Evolutionary conservation across 2,113 vertebrate species (phyloP).

Genomic region (Elanoides forficatus): DNA sequence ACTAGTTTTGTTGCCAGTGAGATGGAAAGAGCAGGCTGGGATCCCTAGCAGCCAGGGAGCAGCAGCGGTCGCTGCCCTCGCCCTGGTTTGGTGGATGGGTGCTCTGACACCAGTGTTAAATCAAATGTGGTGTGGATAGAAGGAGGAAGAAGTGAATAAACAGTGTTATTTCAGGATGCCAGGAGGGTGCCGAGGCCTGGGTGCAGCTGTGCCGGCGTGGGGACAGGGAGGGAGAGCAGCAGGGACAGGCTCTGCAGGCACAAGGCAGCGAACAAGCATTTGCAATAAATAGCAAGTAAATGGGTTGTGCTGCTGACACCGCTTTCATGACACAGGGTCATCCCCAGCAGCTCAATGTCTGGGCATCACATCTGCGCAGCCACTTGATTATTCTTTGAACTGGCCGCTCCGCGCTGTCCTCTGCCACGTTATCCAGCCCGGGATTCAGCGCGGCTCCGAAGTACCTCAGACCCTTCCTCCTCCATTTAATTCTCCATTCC

Average conservation of each 20-base stretch:
- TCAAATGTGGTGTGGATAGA: not conserved
- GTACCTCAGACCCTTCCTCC: not conserved
- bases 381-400: accelerated
- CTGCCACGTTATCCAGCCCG: accelerated
- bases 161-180: not conserved
- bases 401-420: accelerated
- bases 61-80: accelerated
- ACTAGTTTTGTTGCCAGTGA: not conserved
- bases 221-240: not conserved
- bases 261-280: accelerated
- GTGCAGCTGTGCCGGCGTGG: not conserved
- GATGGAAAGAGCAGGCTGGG: not conserved
- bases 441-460: accelerated
- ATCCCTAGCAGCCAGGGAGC: accelerated
- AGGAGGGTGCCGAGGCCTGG: not conserved
- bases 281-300: not conserved
- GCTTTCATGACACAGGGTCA: accelerated
- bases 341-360: accelerated
- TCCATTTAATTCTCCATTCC: accelerated
- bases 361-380: not conserved
- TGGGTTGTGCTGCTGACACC: accelerated
- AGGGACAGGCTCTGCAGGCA: not conserved
- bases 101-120: not conserved
- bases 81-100: not conserved
- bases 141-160: not conserved